A percentile compares a stretch with the other conserved stretches of the same genome.
Conservation (phyloP, 23 tunicate genomes). For the Styela plicata region DNA sequence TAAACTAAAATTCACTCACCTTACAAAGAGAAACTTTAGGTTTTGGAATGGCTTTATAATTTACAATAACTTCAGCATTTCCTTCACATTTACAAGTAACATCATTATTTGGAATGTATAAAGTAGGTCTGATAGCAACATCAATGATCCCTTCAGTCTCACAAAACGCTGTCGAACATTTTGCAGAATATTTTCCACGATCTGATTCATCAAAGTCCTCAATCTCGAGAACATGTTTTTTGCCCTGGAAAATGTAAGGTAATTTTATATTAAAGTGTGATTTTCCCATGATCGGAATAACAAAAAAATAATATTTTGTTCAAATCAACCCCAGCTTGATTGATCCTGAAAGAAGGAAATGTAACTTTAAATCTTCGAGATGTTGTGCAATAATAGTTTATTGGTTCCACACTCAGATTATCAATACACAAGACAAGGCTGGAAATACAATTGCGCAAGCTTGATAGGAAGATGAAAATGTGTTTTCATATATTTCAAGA, state of each 20-base stretch:
- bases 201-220: constrained; percentile 54
- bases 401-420: no score
- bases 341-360: no score
- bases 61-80: constrained; percentile 37
- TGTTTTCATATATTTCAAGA: no score
- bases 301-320: no score
- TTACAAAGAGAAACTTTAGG: constrained; percentile 64
- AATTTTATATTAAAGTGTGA: no score
- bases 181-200: constrained; percentile 74
- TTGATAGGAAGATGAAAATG: no score
- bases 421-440: no score
- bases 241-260: constrained; percentile 46
- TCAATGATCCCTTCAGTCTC: constrained; percentile 65
- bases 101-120: constrained; percentile 44
- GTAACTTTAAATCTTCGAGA: no score
- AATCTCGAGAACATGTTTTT: constrained; percentile 55
- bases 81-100: constrained; percentile 42
- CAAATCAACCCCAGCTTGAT: no score
- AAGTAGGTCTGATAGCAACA: constrained; percentile 52
- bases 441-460: no score
- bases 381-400: no score
- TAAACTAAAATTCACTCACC: constrained; percentile 36
- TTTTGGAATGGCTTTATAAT: constrained; percentile 65
- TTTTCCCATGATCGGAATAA: no score
- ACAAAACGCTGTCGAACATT: constrained; percentile 48